These are phyloP conservation scores for Andrena praecox DNA, from an alignment of 2,888 invertebrate species.

Conservation along the genomic window DNA sequence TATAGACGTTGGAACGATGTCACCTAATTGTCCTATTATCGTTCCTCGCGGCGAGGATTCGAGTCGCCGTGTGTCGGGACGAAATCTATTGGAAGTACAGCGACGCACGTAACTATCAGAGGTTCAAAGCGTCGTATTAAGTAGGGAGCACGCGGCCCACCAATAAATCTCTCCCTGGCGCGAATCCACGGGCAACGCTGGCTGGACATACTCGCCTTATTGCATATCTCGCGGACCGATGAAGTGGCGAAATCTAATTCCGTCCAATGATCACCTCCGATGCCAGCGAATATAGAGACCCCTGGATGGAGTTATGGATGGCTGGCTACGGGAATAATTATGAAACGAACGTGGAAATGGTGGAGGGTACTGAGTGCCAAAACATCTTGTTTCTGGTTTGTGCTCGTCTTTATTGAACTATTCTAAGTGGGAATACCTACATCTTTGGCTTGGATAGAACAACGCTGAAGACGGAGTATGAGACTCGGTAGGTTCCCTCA, in stretches of 20 bases:
- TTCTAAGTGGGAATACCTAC: not conserved
- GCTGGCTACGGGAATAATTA: constrained; percentile 20
- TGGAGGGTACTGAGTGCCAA: not conserved
- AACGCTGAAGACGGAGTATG: too few relatives aligned
- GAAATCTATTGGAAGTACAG: constrained; percentile 43
- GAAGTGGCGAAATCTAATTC: constrained; percentile 70
- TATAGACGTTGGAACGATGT: constrained; percentile 13
- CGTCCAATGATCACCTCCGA: constrained; percentile 33
- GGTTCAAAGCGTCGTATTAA: constrained; percentile 38
- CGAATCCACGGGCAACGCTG: constrained; percentile 52
- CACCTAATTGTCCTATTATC: constrained; percentile 58
- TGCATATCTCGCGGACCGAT: constrained; percentile 51
- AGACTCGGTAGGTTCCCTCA: too few relatives aligned
- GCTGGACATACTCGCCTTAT: constrained; percentile 41
- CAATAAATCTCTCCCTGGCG: constrained; percentile 63
- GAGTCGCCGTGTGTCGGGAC: constrained; percentile 9
- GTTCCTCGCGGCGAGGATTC: constrained; percentile 26
- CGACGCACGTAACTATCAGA: constrained; percentile 16
- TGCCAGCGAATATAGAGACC: constrained; percentile 51
- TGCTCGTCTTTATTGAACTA: not conserved
- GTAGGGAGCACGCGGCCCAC: constrained; percentile 36
- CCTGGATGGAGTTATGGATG: constrained; percentile 21
- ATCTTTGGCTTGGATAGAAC: not conserved
- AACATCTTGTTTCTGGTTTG: constrained; percentile 6
- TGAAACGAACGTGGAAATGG: constrained; percentile 19